A percentile compares a stretch with the other conserved stretches of the same genome.
Evolutionary conservation across 2,797 vertebrate species (phyloP).

Genomic region (Epinephelus malabaricus): DNA sequence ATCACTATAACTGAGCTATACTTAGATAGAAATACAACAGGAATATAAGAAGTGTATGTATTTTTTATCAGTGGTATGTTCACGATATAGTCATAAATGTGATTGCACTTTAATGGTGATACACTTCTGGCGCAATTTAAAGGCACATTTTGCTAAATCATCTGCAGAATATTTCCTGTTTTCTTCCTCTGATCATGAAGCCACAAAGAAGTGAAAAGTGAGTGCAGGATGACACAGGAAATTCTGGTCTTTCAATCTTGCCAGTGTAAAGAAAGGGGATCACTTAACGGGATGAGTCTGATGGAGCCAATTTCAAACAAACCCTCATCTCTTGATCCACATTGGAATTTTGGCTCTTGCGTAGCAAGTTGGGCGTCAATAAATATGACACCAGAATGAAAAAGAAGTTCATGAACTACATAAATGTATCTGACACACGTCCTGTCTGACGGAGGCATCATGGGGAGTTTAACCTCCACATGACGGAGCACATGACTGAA

Average conservation of each 20-base stretch:
- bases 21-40: background rate
- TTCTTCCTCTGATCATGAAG: background rate
- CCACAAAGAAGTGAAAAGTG: background rate
- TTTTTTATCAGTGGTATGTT: background rate
- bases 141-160: slow-evolving; percentile 10
- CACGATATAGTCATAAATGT: background rate
- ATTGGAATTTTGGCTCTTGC: slow-evolving; percentile 3
- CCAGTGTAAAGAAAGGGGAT: slow-evolving; percentile 9
- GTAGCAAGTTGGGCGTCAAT: background rate
- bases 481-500: slow-evolving; percentile 38
- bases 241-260: background rate
- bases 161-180: background rate
- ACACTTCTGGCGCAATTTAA: background rate
- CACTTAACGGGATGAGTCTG: background rate
- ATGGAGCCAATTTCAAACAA: slow-evolving; percentile 17
- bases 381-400: background rate
- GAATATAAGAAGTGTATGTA: background rate
- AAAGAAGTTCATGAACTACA: background rate
- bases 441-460: slow-evolving; percentile 7
- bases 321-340: slow-evolving; percentile 26
- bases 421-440: background rate
- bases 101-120: background rate
- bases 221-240: background rate
- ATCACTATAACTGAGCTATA: background rate
- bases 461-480: background rate